These are phyloP conservation scores for Aromia moschata DNA, from an alignment of 2,888 invertebrate genomes.

Conservation along the genomic window DNA sequence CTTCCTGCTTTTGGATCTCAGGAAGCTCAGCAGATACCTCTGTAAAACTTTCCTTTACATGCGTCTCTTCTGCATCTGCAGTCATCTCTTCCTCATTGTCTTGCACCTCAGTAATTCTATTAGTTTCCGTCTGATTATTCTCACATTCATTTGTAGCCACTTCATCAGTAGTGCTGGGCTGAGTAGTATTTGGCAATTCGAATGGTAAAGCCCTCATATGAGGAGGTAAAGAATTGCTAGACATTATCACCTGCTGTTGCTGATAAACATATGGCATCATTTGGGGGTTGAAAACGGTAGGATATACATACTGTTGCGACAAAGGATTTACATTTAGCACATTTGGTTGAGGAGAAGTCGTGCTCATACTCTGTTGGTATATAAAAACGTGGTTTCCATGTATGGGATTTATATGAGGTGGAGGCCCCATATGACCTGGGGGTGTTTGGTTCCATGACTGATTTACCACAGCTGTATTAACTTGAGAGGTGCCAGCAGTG, in stretches of 20 bases:
- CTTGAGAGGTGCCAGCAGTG: conserved; percentile 35
- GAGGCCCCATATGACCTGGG: conserved; percentile 35
- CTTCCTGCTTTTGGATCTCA: conserved; percentile 25
- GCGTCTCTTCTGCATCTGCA: conserved; percentile 10
- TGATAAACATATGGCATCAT: conserved; percentile 69
- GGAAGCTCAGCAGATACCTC: neutral
- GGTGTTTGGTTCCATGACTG: conserved; percentile 54
- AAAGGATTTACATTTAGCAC: conserved; percentile 63
- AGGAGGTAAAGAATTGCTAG: conserved; percentile 60
- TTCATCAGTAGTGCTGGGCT: conserved; percentile 26
- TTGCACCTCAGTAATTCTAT: conserved; percentile 44
- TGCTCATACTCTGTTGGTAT: conserved; percentile 69
- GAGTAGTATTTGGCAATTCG: conserved; percentile 46
- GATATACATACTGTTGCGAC: conserved; percentile 66
- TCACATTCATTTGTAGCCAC: conserved; percentile 24
- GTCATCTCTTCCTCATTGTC: conserved; percentile 43
- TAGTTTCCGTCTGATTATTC: conserved; percentile 16
- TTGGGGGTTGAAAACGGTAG: conserved; percentile 63
- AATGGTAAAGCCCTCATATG: conserved; percentile 54
- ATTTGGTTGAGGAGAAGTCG: conserved; percentile 54
- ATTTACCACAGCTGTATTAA: conserved; percentile 49
- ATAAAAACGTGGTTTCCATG: conserved; percentile 64
- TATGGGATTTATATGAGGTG: conserved; percentile 54
- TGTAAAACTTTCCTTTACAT: conserved; percentile 9
- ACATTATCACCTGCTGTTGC: conserved; percentile 67